Evolutionary conservation across 1,140 invertebrate species (phyloP).

Genomic region (Drosophila teissieri): DNA sequence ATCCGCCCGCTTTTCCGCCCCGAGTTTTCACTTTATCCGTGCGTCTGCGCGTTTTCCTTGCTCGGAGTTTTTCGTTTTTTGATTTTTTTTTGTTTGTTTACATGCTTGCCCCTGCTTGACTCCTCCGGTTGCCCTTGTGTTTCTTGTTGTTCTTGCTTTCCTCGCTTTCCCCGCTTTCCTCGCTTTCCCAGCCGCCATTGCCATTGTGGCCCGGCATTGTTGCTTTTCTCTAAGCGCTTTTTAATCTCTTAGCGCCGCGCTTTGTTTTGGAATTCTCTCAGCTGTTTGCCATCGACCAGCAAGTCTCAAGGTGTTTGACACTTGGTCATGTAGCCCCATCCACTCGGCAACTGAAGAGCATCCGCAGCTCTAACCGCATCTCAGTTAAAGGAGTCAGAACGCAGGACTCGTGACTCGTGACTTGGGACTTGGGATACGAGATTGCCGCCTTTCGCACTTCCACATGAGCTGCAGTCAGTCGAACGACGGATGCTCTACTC

Average conservation of each 20-base stretch:
- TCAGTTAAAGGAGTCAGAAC: neutral
- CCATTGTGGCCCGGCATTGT: slow-evolving; percentile 3
- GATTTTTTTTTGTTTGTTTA: slow-evolving; percentile 35
- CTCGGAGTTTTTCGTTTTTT: neutral
- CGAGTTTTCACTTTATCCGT: slow-evolving; percentile 35
- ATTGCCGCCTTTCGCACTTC: neutral
- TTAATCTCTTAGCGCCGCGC: slow-evolving; percentile 62
- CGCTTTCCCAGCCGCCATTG: neutral
- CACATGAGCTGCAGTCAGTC: neutral
- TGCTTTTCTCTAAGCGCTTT: slow-evolving; percentile 48
- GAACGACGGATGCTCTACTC: slow-evolving; percentile 19
- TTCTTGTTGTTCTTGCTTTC: neutral
- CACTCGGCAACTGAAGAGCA: neutral
- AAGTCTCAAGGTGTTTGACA: slow-evolving; percentile 67
- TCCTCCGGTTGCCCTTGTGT: slow-evolving; percentile 1
- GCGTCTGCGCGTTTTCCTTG: slow-evolving; percentile 54
- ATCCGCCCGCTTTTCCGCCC: slow-evolving; percentile 29
- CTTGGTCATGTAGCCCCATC: slow-evolving; percentile 47
- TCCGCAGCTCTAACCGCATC: slow-evolving; percentile 19
- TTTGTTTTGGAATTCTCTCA: slow-evolving; percentile 56
- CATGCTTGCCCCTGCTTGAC: slow-evolving; percentile 35
- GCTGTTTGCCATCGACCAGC: slow-evolving; percentile 50
- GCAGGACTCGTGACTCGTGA: neutral
- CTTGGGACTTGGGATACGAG: too few relatives aligned
- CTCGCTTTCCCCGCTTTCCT: neutral